These are phyloP conservation scores for Oscheius sp. DNA, from an alignment of 2,888 invertebrate genomes.

Conservation along the genomic window DNA sequence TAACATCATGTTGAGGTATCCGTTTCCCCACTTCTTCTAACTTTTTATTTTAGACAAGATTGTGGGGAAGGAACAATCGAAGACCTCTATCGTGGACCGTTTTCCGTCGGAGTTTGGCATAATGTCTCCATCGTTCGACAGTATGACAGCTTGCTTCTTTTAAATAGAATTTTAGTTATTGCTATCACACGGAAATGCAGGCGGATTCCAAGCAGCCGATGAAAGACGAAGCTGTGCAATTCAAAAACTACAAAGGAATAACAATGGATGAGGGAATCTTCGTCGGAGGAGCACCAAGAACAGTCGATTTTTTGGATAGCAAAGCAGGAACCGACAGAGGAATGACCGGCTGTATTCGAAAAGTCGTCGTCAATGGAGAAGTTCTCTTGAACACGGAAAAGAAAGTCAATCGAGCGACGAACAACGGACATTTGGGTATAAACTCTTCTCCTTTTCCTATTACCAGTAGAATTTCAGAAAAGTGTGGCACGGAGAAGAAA, in stretches of 20 bases:
- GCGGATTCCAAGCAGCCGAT: conserved; percentile 38
- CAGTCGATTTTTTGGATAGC: conserved; percentile 53
- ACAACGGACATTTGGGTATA: conserved; percentile 40
- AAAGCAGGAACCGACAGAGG: conserved; percentile 51
- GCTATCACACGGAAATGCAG: conserved; percentile 49
- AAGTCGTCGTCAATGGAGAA: conserved; percentile 52
- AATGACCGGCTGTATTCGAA: conserved; percentile 53
- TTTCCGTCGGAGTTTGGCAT: conserved; percentile 57
- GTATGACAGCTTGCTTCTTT: background rate
- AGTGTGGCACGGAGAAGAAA: conserved; percentile 40
- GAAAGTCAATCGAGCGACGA: conserved; percentile 48
- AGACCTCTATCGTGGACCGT: conserved; percentile 60
- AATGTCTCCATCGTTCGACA: conserved; percentile 50
- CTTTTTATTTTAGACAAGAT: conserved; percentile 57
- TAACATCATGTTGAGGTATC: conserved; percentile 55
- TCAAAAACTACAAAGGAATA: conserved; percentile 62
- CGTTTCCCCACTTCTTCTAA: too few species aligned
- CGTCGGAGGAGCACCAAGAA: conserved; percentile 58
- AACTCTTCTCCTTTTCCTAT: background rate
- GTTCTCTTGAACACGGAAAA: conserved; percentile 44
- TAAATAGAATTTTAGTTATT: conserved; percentile 28
- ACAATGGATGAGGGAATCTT: conserved; percentile 59
- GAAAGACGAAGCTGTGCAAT: conserved; percentile 26
- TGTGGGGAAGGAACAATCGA: conserved; percentile 62
- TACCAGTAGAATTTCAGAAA: conserved; percentile 38